phyloP scores from a whole-genome alignment of 2,888 invertebrate species.

The Pycnomerus fuliginosus region DNA sequence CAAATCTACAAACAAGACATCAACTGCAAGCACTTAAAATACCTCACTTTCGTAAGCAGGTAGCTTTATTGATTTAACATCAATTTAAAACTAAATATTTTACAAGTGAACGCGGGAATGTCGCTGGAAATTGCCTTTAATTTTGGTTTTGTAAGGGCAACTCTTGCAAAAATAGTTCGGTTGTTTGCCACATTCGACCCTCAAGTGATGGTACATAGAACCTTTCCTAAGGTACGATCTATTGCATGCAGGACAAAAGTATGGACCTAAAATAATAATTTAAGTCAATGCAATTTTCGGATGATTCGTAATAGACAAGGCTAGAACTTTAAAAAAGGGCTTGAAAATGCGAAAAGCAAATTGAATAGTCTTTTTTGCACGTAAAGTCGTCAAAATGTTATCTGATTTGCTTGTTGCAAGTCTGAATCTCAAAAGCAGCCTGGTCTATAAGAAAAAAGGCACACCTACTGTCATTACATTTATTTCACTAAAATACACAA shows the following conservation, averaged over 20 bases:
- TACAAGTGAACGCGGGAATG: slow-evolving; percentile 6
- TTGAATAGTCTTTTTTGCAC: no score
- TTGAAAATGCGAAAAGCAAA: no score
- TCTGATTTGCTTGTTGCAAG: no score
- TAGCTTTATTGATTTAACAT: not conserved
- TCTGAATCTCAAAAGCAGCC: no score
- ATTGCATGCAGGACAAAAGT: slow-evolving; percentile 17
- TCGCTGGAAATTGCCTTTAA: slow-evolving; percentile 14
- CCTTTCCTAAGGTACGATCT: slow-evolving; percentile 31
- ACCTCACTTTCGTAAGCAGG: not conserved
- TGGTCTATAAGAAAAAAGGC: no score
- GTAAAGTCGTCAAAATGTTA: no score
- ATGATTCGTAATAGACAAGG: no score
- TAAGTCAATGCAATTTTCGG: no score
- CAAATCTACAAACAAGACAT: slow-evolving; percentile 8
- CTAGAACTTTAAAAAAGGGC: no score
- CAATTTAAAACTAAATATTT: not conserved
- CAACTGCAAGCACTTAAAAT: slow-evolving; percentile 9
- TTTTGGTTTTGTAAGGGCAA: slow-evolving; percentile 16
- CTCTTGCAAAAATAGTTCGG: slow-evolving; percentile 10
- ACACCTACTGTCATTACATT: no score
- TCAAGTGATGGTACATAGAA: slow-evolving; percentile 9
- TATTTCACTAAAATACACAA: no score
- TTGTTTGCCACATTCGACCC: slow-evolving; percentile 19
- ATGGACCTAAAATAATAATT: no score